Base-by-base conservation (phyloP, 2,797 vertebrate genomes). In the Bradypodion pumilum region DNA sequence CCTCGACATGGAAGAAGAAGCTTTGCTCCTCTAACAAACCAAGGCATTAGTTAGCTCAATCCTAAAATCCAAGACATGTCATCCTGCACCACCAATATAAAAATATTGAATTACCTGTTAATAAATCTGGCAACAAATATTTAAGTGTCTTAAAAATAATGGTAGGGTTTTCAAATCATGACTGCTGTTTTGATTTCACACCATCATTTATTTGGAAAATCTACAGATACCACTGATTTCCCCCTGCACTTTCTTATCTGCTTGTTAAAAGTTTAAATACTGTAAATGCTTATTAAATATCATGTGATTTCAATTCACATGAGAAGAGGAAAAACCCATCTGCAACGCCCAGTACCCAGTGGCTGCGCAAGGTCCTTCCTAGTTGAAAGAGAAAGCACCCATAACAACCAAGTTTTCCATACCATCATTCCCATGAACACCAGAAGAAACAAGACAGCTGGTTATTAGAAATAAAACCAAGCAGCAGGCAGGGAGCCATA, bases 401-500 rank as follows among this genome's bases (percentile, higher is more conserved):
- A 0, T 89, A 89, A 85, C 83, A 81, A 83, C 88, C 90, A 81
- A 92, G 89, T 88, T 10, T 69, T 19, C 8, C 35, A 83, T 63
- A 85, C 93, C 91, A 85, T 0, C 92, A 91, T 78, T 84, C 65
- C 91, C 77, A 92, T 91, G 72, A 91, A 90, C 82, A 90, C 86
- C 90, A 85, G 83, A 46, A 87, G 74, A 92, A 69, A 62, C 23
- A 74, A n/a, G n/a, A 75, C 56, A 92, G 91, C 29, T 91, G 74
- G 80, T 91, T 89, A 91, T 0, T 21, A 94, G 74, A 90, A 74
- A 89, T 85, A 86, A 87, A 89, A 88, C 91, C 87, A 84, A 78
- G 83, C 75, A 74, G 89, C 79, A 91, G 88, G 90, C 83, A 90
- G 19, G 76, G 25, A 93, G 91, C 89, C 88, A 94, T 96, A 79